Evolutionary conservation across 2,888 invertebrate species (phyloP).

Genomic region (Lochmaea capreae): DNA sequence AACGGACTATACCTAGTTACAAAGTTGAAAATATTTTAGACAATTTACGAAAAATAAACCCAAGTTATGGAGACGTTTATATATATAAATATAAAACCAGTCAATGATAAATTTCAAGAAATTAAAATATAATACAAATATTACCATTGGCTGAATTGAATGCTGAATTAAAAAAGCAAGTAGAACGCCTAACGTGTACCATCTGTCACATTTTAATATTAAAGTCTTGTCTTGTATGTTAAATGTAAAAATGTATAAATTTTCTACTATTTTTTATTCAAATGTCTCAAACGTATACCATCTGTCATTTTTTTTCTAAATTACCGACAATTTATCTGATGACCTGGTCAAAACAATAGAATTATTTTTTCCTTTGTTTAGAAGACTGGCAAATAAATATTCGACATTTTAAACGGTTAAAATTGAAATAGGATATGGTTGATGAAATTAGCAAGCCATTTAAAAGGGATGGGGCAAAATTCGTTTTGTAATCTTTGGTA

Average conservation of each 20-base stretch:
- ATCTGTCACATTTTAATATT: background rate
- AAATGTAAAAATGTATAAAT: background rate
- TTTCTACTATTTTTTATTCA: background rate
- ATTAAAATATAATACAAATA: background rate
- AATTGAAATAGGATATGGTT: too few species aligned
- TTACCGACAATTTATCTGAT: background rate
- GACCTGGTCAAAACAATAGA: background rate
- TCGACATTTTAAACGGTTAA: too few species aligned
- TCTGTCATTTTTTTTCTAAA: background rate
- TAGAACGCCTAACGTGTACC: background rate
- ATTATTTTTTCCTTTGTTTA: background rate
- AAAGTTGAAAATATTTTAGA: background rate
- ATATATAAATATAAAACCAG: background rate
- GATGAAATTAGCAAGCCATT: too few species aligned
- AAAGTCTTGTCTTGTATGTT: background rate
- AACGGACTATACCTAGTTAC: background rate
- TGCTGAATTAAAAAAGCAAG: background rate
- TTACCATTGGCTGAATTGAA: background rate
- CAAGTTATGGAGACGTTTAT: background rate
- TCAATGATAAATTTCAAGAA: background rate
- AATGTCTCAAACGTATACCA: background rate
- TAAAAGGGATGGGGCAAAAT: too few species aligned
- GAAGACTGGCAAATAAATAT: too few species aligned
- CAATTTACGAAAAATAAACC: background rate
- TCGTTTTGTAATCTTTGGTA: too few species aligned